Evolutionary conservation across 2,797 vertebrate species (phyloP).

Genomic region (Chlorospingus semifuscus): DNA sequence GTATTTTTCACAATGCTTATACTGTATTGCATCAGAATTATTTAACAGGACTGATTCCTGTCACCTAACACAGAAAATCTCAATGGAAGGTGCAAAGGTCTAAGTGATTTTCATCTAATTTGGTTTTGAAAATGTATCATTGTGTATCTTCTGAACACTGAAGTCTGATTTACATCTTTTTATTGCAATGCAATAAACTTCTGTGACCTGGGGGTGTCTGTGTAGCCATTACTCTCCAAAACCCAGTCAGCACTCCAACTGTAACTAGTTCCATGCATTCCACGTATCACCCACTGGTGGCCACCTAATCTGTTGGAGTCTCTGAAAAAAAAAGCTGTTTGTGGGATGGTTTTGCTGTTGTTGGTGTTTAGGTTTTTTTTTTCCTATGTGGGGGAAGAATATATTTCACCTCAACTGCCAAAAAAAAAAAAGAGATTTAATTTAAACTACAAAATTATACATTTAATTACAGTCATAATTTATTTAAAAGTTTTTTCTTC

Average conservation of each 20-base stretch:
- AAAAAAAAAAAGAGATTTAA: not conserved
- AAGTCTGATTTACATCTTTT: not conserved
- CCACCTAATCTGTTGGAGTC: not conserved
- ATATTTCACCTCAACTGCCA: not conserved
- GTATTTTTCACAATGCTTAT: not conserved
- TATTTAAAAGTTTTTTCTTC: not conserved
- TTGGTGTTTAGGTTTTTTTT: accelerated
- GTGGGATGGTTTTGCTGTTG: not conserved
- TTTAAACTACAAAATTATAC: not conserved
- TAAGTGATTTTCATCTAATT: not conserved
- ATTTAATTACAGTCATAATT: not conserved
- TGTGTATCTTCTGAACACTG: not conserved
- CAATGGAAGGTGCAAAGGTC: not conserved
- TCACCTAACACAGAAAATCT: not conserved
- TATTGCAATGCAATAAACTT: not conserved
- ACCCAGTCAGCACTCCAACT: not conserved
- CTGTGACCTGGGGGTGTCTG: not conserved
- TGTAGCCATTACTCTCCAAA: not conserved
- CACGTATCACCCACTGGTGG: not conserved
- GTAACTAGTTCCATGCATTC: not conserved
- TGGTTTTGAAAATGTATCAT: not conserved
- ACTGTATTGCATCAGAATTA: not conserved
- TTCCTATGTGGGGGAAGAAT: not conserved
- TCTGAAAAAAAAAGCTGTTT: not conserved
- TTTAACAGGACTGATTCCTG: not conserved